phyloP scores from a whole-genome alignment of 2,113 vertebrate genomes.

The Silurus glanis region DNA sequence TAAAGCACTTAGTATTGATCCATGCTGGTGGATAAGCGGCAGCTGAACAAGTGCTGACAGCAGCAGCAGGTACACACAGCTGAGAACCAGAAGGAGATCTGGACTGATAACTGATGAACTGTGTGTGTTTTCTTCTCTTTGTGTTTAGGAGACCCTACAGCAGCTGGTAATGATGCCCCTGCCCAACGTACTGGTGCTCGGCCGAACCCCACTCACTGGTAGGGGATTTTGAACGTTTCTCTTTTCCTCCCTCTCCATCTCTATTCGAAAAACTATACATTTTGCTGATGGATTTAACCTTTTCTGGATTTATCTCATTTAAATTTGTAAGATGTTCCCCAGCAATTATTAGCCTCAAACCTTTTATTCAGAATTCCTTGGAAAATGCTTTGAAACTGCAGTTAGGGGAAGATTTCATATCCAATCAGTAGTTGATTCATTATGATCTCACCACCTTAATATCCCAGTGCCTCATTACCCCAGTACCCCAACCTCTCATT shows the following conservation, averaged over 20 bases:
- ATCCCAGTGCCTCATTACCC: background rate
- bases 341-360: background rate
- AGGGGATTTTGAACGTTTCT: conserved; percentile 57
- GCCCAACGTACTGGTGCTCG: conserved; percentile 91
- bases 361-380: background rate
- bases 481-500: background rate
- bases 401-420: background rate
- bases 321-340: background rate
- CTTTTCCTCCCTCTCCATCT: conserved; percentile 10
- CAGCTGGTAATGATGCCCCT: conserved; percentile 97
- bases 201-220: conserved; percentile 90
- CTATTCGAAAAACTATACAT: background rate
- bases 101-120: background rate
- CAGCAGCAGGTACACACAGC: conserved; percentile 33
- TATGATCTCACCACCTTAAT: background rate
- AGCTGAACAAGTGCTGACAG: conserved; percentile 42
- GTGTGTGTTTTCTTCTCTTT: conserved; percentile 47
- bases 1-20: conserved; percentile 39
- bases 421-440: background rate
- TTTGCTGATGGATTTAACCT: background rate
- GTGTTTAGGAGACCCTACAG: conserved; percentile 87
- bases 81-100: background rate
- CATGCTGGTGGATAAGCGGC: background rate
- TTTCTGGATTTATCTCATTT: background rate
- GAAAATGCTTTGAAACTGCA: background rate